phyloP scores from a whole-genome alignment of 2,888 invertebrate species.

The Coremacera marginata region DNA sequence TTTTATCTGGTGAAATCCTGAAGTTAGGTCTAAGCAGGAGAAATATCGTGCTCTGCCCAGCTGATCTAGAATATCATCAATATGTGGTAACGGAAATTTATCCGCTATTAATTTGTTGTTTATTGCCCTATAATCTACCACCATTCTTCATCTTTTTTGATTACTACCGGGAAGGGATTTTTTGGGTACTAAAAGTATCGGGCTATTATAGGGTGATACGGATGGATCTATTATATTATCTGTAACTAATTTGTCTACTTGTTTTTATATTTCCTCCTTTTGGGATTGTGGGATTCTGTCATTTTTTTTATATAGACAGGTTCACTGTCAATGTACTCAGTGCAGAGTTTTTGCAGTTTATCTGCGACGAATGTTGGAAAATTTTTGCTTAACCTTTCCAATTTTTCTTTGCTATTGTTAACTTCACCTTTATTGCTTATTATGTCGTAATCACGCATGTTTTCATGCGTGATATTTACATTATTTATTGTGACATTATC shows the following conservation, averaged over 20 bases:
- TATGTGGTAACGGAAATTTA: neutral
- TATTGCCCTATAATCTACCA: slow-evolving; percentile 27
- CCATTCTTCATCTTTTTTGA: slow-evolving; percentile 3
- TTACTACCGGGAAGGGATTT: neutral
- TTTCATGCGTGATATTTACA: neutral
- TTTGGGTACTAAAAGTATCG: slow-evolving; percentile 24
- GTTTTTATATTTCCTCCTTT: slow-evolving; percentile 30
- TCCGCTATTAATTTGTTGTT: slow-evolving; percentile 29
- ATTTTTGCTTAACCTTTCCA: neutral
- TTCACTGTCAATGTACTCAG: no score
- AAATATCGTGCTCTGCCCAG: neutral
- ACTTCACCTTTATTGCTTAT: neutral
- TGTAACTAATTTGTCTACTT: neutral
- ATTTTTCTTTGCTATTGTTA: neutral
- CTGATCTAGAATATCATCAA: slow-evolving; percentile 25
- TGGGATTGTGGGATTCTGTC: slow-evolving; percentile 36
- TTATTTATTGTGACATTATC: slow-evolving; percentile 7
- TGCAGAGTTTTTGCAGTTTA: no score
- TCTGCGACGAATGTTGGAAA: no score
- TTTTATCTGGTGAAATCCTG: neutral
- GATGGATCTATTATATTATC: slow-evolving; percentile 30
- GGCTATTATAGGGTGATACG: slow-evolving; percentile 25
- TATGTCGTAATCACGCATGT: slow-evolving; percentile 29
- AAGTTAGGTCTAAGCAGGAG: neutral
- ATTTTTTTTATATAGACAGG: slow-evolving; percentile 15